Base-by-base conservation (phyloP, 2,888 invertebrate species). In the Bombylius discolor region DNA sequence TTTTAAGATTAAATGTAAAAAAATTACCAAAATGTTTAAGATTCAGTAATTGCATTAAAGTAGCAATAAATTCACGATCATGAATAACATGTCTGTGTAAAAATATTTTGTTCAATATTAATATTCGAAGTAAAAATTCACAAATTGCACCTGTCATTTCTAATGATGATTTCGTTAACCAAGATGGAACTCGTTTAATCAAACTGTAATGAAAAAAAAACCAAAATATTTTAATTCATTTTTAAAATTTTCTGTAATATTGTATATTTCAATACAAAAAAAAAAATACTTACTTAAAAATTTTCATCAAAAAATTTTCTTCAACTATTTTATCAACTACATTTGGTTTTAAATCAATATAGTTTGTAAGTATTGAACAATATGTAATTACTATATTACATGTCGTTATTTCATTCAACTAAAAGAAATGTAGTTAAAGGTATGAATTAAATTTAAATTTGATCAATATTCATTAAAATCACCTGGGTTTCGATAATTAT, bases 121-220 rank as follows among this genome's bases (percentile, higher is more conserved):
- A 64, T 51, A 66, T 69, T n/a, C 66, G 46, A 0, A 65, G 59
- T 49, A 71, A 68, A 4, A 73, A 59, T 42, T 65, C 65, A 53
- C 68, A 71, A 46, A 74, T 68, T 34, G 69, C 67, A 0, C 61
- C 65, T 4, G 68, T 62, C 64, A 73, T 67, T 13, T 5, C 52
- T 55, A 1, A 62, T 55, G 56, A 64, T 66, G 5, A 70, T 67
- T 49, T 62, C 62, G 4, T 54, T 49, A 56, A 55, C 47, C 55
- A 59, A 5, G 23, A 46, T 13, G 56, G 55, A 11, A 56, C 49
- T 45, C 45, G 31, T 49, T 59, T 59, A 23, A 59, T 52, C 12
- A 59, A 47, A n/a, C 57, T 59, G 12, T 47, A 59, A 51, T 33
- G 33, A 5, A 47, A 52, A 39, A 53, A 49, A 31, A 42, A 42